Evolutionary conservation across 1,140 invertebrate species (phyloP), one percentile per base, ranked within the genome.

Genomic region (Caenorhabditis remanei): DNA sequence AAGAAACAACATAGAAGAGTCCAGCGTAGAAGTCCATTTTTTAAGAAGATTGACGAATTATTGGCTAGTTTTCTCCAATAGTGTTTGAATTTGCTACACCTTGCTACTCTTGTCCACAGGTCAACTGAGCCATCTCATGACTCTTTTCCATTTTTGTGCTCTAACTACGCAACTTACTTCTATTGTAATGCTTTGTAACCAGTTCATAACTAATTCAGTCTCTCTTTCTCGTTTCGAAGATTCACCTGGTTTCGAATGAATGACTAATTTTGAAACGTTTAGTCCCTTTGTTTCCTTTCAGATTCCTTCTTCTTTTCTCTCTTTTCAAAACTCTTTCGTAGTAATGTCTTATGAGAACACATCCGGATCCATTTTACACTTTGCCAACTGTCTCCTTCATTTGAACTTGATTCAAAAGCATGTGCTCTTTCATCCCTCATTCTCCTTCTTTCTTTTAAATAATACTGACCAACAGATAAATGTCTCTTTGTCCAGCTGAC

Each of bases 201-300:
- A 79, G 71, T 79, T 79, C 71, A 79, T 79, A 50, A 79, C 71
- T 50, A 50, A 79, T 79, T 79, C 71, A 79, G 46, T 50, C 7
- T n/a, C n/a, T 6, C 53, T 46, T 43, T 50, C 24, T 46, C 14
- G 13, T n/a, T 61, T 61, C 9, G 71, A 79, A 46, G 71, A 79
- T 50, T 50, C 71, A 79, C 46, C 71, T 48, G 71, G 19, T 50
- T 21, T n/a, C 21, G 4, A 32, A 19, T 41, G 65, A 79, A 79
- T 79, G 46, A 79, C 71, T 79, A 79, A 79, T 79, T 79, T 24
- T 9, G 46, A 79, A 79, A 79, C 71, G 71, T 79, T 79, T 79
- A 79, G 71, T 79, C 71, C 46, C 41, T 71, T 71, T 79, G 46
- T n/a, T n/a, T n/a, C n/a, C 46, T 79, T 79, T 79, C 71, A 79